phyloP scores from a whole-genome alignment of 37 sponge, comb jelly and placozoan species.

The Geodia barretti region DNA sequence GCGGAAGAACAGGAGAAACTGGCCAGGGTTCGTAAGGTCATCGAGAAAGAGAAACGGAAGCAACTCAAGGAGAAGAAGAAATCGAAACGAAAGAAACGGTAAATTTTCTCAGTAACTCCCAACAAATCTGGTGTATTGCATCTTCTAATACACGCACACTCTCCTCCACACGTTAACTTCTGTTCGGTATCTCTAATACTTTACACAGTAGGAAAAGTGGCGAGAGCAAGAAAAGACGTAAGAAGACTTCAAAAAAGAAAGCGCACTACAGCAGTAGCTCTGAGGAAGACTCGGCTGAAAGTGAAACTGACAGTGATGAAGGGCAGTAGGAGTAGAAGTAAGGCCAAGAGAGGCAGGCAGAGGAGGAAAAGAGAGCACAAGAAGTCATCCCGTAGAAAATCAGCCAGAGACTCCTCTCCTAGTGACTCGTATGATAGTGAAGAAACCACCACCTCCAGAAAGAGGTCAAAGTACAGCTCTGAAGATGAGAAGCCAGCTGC shows the following conservation, averaged over 20 bases:
- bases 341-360: background rate
- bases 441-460: too few species aligned
- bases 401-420: too few species aligned
- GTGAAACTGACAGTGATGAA: background rate
- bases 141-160: too few species aligned
- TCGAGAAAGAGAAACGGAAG: conserved; percentile 50
- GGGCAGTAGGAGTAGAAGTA: conserved; percentile 10
- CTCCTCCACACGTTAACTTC: too few species aligned
- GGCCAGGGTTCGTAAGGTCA: conserved; percentile 35
- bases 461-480: too few species aligned
- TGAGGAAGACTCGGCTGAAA: background rate
- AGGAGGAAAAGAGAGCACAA: background rate
- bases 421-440: too few species aligned
- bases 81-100: conserved; percentile 15
- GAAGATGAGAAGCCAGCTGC: too few species aligned
- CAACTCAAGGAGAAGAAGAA: conserved; percentile 15
- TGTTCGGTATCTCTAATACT: too few species aligned
- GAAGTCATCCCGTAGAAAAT: too few species aligned
- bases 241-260: too few species aligned
- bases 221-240: background rate
- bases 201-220: background rate
- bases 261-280: background rate
- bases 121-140: too few species aligned
- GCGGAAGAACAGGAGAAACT: conserved; percentile 29
- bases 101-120: too few species aligned